Conservation (phyloP, 1,140 invertebrate species). For the Bombus haemorrhoidalis region DNA sequence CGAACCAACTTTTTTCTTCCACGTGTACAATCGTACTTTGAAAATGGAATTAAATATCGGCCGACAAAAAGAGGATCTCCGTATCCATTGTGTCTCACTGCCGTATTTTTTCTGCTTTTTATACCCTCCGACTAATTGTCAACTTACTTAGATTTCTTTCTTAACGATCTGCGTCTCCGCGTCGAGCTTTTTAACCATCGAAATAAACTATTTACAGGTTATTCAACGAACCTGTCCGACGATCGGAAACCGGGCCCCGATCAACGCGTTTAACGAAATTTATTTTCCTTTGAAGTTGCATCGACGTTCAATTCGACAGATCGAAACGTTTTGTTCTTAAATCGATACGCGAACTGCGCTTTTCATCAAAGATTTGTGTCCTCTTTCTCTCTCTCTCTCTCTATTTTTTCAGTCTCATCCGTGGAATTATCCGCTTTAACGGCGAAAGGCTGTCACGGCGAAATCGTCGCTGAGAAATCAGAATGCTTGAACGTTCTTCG, state of each 20-base stretch:
- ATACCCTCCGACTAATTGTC: neutral
- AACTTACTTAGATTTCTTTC: neutral
- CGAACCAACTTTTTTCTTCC: slow-evolving; percentile 31
- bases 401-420: slow-evolving; percentile 19
- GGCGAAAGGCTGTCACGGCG: neutral
- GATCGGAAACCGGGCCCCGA: too few relatives aligned
- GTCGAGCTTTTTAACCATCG: neutral
- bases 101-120: neutral
- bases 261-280: neutral
- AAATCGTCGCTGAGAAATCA: neutral
- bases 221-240: neutral
- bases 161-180: too few relatives aligned
- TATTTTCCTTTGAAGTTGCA: neutral
- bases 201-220: neutral
- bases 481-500: slow-evolving; percentile 20
- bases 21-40: slow-evolving; percentile 14
- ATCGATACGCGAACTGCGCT: slow-evolving; percentile 34
- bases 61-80: neutral
- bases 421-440: slow-evolving; percentile 4
- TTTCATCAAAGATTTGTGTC: neutral
- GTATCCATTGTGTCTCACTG: neutral
- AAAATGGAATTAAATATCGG: slow-evolving; percentile 55
- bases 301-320: neutral
- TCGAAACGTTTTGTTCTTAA: slow-evolving; percentile 33
- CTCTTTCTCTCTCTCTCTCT: neutral